These are phyloP conservation scores for Emys orbicularis DNA, from an alignment of 2,797 vertebrate genomes.

Conservation along the genomic window DNA sequence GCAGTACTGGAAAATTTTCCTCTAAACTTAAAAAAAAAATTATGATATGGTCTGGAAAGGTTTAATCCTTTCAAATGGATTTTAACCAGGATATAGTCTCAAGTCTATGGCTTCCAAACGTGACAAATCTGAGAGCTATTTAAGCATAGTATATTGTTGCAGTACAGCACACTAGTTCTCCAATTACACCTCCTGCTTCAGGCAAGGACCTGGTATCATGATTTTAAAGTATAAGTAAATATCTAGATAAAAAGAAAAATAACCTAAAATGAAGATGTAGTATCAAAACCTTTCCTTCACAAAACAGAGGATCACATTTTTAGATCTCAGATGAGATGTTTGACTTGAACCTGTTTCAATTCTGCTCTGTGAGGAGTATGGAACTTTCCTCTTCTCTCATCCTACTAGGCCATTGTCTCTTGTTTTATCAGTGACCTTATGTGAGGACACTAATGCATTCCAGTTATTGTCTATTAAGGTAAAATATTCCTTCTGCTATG, in stretches of 20 bases:
- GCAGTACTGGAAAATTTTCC: background rate
- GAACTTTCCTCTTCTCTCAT: background rate
- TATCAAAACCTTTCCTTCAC: conserved; percentile 3
- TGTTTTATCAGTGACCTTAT: background rate
- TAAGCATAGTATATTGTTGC: background rate
- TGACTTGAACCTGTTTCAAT: background rate
- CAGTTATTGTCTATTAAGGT: background rate
- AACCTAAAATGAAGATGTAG: background rate
- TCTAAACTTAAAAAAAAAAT: background rate
- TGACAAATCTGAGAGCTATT: background rate
- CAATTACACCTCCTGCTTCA: background rate
- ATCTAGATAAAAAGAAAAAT: background rate
- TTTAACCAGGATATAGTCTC: background rate
- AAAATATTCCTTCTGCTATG: background rate
- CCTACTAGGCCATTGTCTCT: background rate
- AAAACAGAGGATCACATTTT: background rate
- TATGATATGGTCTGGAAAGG: background rate
- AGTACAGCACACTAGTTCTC: background rate
- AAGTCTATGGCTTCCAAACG: background rate
- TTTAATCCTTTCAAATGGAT: background rate
- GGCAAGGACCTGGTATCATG: background rate
- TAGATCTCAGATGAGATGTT: background rate
- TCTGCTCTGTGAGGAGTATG: background rate
- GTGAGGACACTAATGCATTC: background rate
- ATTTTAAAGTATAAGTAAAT: background rate